A percentile compares a stretch with the other conserved stretches of the same genome.
Evolutionary conservation across 1,140 invertebrate genomes (phyloP).

Genomic region (Schlechtendalia chinensis): DNA sequence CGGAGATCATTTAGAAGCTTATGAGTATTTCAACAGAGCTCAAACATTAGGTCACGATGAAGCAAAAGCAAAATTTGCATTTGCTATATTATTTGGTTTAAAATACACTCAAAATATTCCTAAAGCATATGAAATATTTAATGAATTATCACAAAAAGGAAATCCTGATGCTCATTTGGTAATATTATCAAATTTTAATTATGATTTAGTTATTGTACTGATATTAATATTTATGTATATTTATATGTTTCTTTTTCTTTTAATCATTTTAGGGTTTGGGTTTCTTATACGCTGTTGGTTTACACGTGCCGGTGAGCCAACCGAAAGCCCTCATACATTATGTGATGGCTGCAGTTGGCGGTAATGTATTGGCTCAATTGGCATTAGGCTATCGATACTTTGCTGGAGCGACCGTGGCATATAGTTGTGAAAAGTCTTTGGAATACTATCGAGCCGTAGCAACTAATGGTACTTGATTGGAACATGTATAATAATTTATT

Average conservation of each 20-base stretch:
- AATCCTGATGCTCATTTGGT: constrained; percentile 87
- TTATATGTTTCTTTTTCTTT: constrained; percentile 39
- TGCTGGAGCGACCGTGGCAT: constrained; percentile 82
- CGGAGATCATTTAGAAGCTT: constrained; percentile 66
- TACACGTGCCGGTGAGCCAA: constrained; percentile 81
- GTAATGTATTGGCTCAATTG: constrained; percentile 91
- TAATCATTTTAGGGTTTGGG: constrained; percentile 71
- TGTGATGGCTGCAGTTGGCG: constrained; percentile 84
- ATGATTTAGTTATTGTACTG: no score
- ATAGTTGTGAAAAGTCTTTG: constrained; percentile 86
- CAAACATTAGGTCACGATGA: constrained; percentile 75
- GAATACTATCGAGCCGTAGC: constrained; percentile 87
- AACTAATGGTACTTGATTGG: constrained; percentile 64
- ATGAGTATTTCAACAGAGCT: constrained; percentile 68
- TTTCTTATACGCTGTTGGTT: constrained; percentile 85
- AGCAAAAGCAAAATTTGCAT: constrained; percentile 79
- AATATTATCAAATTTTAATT: constrained; percentile 52
- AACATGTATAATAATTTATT: background rate
- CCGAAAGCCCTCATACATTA: constrained; percentile 88
- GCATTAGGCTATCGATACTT: constrained; percentile 86
- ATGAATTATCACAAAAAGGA: constrained; percentile 72
- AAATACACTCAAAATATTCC: constrained; percentile 71
- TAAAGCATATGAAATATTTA: constrained; percentile 74
- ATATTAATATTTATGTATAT: constrained; percentile 41
- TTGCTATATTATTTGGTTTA: constrained; percentile 81